A percentile compares a stretch with the other conserved stretches of the same genome.
phyloP scores from a whole-genome alignment of 2,113 vertebrate species.

The Chaetorhynchus papuensis region DNA sequence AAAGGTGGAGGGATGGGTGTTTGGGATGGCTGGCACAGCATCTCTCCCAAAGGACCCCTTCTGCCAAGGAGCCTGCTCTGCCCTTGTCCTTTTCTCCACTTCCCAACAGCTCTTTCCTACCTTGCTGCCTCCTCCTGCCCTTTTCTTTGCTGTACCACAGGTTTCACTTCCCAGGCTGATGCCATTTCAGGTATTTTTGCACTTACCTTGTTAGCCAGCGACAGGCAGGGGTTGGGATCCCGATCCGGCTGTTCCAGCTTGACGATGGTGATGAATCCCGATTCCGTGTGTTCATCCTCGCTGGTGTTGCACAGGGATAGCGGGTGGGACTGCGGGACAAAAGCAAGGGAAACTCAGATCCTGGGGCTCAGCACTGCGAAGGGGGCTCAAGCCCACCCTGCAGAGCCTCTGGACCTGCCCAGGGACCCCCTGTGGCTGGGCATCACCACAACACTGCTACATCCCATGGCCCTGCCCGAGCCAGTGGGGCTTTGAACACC shows the following conservation, averaged over 20 bases:
- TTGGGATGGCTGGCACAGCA: not conserved
- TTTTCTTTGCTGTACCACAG: not conserved
- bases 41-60: not conserved
- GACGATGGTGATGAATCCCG: slow-evolving; percentile 92
- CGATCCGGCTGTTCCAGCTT: slow-evolving; percentile 88
- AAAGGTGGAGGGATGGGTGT: not conserved
- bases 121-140: not conserved
- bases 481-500: not conserved
- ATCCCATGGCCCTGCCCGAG: not conserved
- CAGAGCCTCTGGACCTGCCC: not conserved
- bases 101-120: not conserved
- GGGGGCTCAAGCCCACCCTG: not conserved
- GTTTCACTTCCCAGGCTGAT: not conserved
- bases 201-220: slow-evolving; percentile 89
- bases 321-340: slow-evolving; percentile 86
- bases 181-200: not conserved
- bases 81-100: not conserved
- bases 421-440: not conserved
- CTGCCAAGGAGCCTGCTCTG: not conserved
- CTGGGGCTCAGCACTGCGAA: not conserved
- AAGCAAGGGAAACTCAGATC: not conserved
- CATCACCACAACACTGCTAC: not conserved
- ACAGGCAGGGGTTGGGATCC: slow-evolving; percentile 85
- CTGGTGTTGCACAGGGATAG: slow-evolving; percentile 96
- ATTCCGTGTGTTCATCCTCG: slow-evolving; percentile 91